Base-by-base conservation (phyloP, 2,888 invertebrate species). In the Mycalesis mineus region DNA sequence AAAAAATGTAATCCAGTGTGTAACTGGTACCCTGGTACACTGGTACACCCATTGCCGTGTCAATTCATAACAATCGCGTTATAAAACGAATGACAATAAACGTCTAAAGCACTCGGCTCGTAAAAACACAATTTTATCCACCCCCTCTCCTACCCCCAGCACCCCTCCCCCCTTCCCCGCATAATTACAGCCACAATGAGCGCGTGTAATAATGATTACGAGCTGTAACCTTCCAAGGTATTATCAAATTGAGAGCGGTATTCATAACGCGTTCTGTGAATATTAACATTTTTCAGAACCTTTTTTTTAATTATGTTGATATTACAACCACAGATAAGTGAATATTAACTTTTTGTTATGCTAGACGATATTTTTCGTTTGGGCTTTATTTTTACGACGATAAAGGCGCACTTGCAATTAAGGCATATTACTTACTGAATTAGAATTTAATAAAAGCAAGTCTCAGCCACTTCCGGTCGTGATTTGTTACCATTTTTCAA, bases 121-220 rank as follows among this genome's bases (percentile, higher is more conserved):
- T 73, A 73, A 72, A 73, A 72, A 68, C 68, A 68, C 68, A 70
- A 68, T 69, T 67, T 63, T 57, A 56, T 52, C 47, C 55, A 55
- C 48, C 56, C 60, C 60, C 60, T 53, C 58, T 55, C 57, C 47
- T 45, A 54, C 57, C 42, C 57, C 58, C 57, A 58, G 50, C 53
- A 57, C 57, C 48, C 31, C 15, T 59, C 54, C 57, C 36, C 56
- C 57, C 52, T 60, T 1, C 59, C 60, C 61, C 55, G 62, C 65
- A 68, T 70, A 68, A 72, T 68, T 68, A 68, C 67, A 61, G 55
- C 63, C 60, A 58, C 70, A 68, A 68, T 68, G 68, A 68, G 65
- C 68, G 66, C 63, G 60, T 54, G 68, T 62, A 58, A 67, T 70
- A 66, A 70, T 71, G 65, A 72, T 68, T 64, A 62, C 64, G 67